Base-by-base conservation (phyloP, 2,888 invertebrate species). In the Pachymerium ferrugineum region DNA sequence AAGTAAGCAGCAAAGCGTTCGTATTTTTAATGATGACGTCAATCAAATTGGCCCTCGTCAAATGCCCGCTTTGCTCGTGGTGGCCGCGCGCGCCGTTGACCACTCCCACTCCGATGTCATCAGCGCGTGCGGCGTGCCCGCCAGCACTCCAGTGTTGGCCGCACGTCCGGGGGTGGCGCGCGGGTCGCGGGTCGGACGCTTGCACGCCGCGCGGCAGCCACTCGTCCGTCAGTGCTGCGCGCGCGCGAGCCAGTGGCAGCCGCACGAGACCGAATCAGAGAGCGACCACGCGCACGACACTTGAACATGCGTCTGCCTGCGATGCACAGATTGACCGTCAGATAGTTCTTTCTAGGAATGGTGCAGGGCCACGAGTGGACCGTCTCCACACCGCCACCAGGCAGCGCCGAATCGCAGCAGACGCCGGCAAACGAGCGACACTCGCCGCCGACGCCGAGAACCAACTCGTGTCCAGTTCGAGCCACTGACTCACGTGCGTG, bases 41-140 rank as follows among this genome's bases (percentile, higher is more conserved):
- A 73, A 73, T 73, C 73, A 73, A 73, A 73, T 30, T 19, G 73
- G 62, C 73, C 30, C 2, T 67, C 31, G 73, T 73, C 73, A 73
- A 73, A 73, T 73, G 30, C 73, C 67, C 31, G 73, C 30, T 35
- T 3, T 33, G 62, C 70, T 29, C 16, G 72, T 47, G 72, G 42
- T 72, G 70, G 70, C 70, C 70, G 70, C 70, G 70, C 70, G 70
- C 35, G 35, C 70, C 70, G 33, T 73, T 70, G 73, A 73, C 73
- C 73, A 73, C 73, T 73, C 73, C 73, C 73, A 73, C 73, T 38
- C n/a, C 73, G 73, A 67, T 73, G 73, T 73, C 73, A 73, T 73
- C 73, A 47, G 47, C 42, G 35, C 67, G 31, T 29, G 73, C 62
- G 22, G 35, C 25, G 31, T 25, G 70, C 70, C 70, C 25, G 70